Evolutionary conservation across 2,113 vertebrate genomes (phyloP).

Genomic region (Bolborhynchus lineola): DNA sequence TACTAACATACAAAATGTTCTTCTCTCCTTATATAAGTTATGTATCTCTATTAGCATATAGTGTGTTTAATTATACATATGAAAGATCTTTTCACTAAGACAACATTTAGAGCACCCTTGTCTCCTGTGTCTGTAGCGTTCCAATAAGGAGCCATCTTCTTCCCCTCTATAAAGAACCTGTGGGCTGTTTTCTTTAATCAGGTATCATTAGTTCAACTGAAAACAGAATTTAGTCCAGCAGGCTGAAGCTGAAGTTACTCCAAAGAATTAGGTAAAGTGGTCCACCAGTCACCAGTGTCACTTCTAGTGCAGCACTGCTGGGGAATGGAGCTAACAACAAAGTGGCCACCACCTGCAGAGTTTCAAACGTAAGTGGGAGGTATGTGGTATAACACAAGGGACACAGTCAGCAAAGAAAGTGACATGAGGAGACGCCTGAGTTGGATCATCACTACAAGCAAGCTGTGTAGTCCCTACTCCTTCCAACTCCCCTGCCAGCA

Average conservation of each 20-base stretch:
- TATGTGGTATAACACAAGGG: background rate
- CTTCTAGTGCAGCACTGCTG: background rate
- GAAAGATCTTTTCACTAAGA: background rate
- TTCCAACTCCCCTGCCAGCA: background rate
- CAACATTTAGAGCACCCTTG: background rate
- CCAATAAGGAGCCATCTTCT: background rate
- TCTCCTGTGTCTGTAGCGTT: accelerated
- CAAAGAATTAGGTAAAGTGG: background rate
- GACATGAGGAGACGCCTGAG: accelerated
- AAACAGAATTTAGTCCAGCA: background rate
- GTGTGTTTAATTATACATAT: background rate
- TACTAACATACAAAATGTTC: background rate
- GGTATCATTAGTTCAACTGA: background rate
- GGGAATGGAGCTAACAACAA: background rate
- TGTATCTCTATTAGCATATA: background rate
- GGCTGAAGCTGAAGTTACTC: background rate
- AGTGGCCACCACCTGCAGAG: background rate
- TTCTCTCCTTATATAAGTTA: background rate
- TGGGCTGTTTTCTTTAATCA: background rate
- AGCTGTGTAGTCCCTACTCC: background rate
- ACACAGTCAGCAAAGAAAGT: background rate
- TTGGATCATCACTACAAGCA: background rate
- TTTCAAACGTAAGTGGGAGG: background rate
- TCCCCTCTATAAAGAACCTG: background rate
- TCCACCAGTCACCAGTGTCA: accelerated